Evolutionary conservation across 2,888 invertebrate species (phyloP).

Genomic region (Neelides folsomi): DNA sequence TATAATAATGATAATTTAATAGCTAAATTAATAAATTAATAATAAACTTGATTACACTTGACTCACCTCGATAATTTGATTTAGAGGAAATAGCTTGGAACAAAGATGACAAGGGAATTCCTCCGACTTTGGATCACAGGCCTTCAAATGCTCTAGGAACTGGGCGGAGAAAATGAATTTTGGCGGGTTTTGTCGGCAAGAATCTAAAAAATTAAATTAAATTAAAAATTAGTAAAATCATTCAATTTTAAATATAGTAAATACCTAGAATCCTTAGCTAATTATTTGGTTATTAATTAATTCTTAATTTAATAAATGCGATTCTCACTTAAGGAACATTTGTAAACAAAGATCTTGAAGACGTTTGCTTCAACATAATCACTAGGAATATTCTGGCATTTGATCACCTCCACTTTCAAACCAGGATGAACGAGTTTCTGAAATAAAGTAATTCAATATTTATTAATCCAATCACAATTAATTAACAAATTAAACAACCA

Average conservation of each 20-base stretch:
- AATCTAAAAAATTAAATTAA: slow-evolving; percentile 6
- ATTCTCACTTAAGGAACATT: slow-evolving; percentile 15
- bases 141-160: slow-evolving; percentile 10
- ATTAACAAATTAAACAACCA: too few relatives aligned
- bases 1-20: too few relatives aligned
- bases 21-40: too few relatives aligned
- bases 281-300: too few relatives aligned
- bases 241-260: not conserved
- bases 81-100: not conserved
- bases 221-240: not conserved
- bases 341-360: slow-evolving; percentile 16
- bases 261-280: too few relatives aligned
- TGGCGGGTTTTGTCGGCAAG: slow-evolving; percentile 5
- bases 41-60: too few relatives aligned
- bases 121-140: slow-evolving; percentile 4
- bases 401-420: slow-evolving; percentile 2
- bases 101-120: slow-evolving; percentile 14
- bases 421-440: slow-evolving; percentile 24
- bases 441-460: not conserved
- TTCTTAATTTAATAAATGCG: too few relatives aligned
- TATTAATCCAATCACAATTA: too few relatives aligned
- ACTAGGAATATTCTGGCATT: not conserved
- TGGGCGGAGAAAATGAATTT: slow-evolving; percentile 14
- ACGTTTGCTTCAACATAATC: slow-evolving; percentile 5
- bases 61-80: slow-evolving; percentile 9